Evolutionary conservation across 2,797 vertebrate species (phyloP).

Genomic region (Pseudomugil tenellus): DNA sequence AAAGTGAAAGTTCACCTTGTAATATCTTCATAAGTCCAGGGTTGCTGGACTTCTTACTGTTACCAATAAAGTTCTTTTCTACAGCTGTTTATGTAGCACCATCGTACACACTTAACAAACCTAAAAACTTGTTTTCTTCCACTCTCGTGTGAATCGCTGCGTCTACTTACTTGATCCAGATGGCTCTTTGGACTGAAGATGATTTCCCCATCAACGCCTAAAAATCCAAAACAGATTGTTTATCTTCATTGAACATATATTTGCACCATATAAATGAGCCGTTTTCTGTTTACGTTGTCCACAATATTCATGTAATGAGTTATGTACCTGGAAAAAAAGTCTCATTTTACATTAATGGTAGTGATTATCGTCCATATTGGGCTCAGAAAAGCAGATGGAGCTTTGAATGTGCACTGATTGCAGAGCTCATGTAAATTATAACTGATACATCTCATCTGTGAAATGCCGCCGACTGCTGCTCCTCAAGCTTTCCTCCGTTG

Average conservation of each 20-base stretch:
- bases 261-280: not conserved
- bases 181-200: conserved; percentile 6
- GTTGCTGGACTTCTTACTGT: too few species aligned
- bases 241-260: not conserved
- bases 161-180: conserved; percentile 65
- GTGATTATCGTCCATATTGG: not conserved
- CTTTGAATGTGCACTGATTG: conserved; percentile 6
- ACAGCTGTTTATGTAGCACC: too few species aligned
- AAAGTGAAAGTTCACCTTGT: too few species aligned
- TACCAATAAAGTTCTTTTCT: too few species aligned
- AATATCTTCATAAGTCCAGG: too few species aligned
- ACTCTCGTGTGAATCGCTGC: too few species aligned
- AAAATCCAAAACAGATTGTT: conserved; percentile 27
- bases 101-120: too few species aligned
- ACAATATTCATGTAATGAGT: not conserved
- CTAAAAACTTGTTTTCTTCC: too few species aligned
- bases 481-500: not conserved
- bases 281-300: not conserved
- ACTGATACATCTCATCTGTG: conserved; percentile 2
- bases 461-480: not conserved
- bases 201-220: conserved; percentile 37
- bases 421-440: conserved; percentile 3
- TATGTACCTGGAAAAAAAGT: not conserved
- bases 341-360: not conserved
- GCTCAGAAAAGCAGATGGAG: conserved; percentile 1